Evolutionary conservation across 2,888 invertebrate genomes (phyloP).

Genomic region (Ochropleura leucogaster): DNA sequence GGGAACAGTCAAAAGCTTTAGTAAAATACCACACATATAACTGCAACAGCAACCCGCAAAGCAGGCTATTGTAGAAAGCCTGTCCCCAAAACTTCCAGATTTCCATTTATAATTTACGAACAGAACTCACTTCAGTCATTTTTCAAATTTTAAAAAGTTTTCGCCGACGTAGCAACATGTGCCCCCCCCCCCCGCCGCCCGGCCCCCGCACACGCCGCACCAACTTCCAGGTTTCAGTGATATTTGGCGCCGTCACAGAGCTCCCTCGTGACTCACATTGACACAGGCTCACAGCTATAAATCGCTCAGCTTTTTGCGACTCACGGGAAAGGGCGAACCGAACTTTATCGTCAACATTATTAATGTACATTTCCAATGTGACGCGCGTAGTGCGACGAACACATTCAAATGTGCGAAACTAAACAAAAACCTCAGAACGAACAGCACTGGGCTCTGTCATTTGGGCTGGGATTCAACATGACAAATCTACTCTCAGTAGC

Average conservation of each 20-base stretch:
- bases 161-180: constrained; percentile 22
- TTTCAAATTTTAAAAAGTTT: constrained; percentile 53
- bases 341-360: constrained; percentile 38
- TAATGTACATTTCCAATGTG: constrained; percentile 6
- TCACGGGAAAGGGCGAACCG: not conserved
- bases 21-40: not conserved
- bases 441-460: constrained; percentile 5
- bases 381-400: not conserved
- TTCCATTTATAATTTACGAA: constrained; percentile 46
- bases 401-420: constrained; percentile 12
- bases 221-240: constrained; percentile 14
- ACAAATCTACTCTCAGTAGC: constrained; percentile 20
- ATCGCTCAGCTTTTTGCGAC: constrained; percentile 31
- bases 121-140: constrained; percentile 32
- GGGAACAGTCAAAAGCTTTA: not conserved
- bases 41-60: not conserved
- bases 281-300: constrained; percentile 36
- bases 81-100: constrained; percentile 23
- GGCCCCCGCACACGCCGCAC: not conserved
- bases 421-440: constrained; percentile 11
- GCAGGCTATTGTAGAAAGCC: not conserved
- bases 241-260: constrained; percentile 34
- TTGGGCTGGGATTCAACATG: not conserved
- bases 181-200: not conserved
- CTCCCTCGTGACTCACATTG: constrained; percentile 40